Conservation (phyloP, 2,113 vertebrate genomes). For the Sapayoa aenigma region DNA sequence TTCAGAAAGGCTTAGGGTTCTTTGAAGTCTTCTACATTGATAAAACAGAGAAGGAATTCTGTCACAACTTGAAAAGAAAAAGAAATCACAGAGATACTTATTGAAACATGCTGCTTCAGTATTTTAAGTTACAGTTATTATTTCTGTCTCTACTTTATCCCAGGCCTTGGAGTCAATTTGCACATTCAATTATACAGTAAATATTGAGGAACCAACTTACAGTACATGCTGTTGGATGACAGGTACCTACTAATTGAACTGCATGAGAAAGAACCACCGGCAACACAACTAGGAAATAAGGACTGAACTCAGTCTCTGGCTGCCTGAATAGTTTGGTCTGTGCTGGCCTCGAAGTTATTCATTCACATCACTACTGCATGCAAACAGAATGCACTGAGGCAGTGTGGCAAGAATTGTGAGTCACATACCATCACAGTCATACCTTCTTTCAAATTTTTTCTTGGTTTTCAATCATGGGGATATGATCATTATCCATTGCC, state of each 20-base stretch:
- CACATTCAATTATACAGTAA: background rate
- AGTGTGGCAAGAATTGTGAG: background rate
- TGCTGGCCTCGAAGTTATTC: background rate
- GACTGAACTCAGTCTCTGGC: background rate
- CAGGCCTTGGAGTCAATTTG: background rate
- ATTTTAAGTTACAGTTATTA: background rate
- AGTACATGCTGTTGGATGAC: background rate
- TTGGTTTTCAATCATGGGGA: background rate
- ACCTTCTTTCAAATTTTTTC: background rate
- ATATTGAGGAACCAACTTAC: background rate
- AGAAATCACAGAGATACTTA: background rate
- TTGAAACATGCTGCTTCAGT: background rate
- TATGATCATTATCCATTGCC: background rate
- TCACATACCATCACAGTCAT: background rate
- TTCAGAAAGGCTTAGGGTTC: background rate
- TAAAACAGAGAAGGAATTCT: background rate
- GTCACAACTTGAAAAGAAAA: background rate
- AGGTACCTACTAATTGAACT: background rate
- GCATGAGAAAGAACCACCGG: background rate
- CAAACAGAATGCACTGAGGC: too few relatives aligned
- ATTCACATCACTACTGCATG: background rate
- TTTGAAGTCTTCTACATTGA: background rate
- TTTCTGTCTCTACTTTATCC: background rate
- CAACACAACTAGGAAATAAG: background rate
- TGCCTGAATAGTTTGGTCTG: background rate